These are phyloP conservation scores for Drosophila saltans DNA, from an alignment of 1,140 invertebrate genomes.

Conservation along the genomic window DNA sequence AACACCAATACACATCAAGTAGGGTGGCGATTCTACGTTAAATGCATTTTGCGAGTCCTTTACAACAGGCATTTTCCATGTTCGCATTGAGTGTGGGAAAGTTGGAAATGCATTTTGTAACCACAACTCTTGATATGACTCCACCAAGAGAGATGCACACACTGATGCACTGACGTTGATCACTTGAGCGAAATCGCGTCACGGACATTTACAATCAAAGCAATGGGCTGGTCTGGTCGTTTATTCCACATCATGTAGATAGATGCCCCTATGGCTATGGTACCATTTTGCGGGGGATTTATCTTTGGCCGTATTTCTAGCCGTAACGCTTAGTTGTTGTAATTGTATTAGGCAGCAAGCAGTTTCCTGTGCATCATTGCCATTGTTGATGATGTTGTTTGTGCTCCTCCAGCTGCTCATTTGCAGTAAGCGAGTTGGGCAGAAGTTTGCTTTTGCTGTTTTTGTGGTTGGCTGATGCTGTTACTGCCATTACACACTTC, in stretches of 20 bases:
- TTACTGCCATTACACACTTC: conserved; percentile 71
- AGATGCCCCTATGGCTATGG: background rate
- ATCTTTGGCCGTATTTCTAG: conserved; percentile 43
- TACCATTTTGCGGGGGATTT: conserved; percentile 13
- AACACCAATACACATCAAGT: background rate
- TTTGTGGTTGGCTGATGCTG: conserved; percentile 58
- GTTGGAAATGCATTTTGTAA: conserved; percentile 59
- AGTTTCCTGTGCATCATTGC: conserved; percentile 55
- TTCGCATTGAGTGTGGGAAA: background rate
- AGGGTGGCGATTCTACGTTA: conserved; percentile 7
- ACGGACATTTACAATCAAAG: conserved; percentile 21
- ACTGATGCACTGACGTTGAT: conserved; percentile 31
- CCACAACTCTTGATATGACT: conserved; percentile 26
- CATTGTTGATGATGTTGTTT: conserved; percentile 53
- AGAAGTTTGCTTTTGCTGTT: conserved; percentile 60
- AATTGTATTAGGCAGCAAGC: conserved; percentile 72
- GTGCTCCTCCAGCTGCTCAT: conserved; percentile 46
- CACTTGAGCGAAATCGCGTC: conserved; percentile 41
- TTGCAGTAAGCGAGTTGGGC: conserved; percentile 55
- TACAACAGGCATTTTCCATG: conserved; percentile 32
- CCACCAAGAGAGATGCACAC: conserved; percentile 14
- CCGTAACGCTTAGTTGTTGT: conserved; percentile 37
- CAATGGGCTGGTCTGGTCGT: background rate
- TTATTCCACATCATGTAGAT: no score
- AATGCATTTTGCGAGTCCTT: conserved; percentile 52